phyloP scores from a whole-genome alignment of 2,113 vertebrate genomes.

The Leuciscus idus region DNA sequence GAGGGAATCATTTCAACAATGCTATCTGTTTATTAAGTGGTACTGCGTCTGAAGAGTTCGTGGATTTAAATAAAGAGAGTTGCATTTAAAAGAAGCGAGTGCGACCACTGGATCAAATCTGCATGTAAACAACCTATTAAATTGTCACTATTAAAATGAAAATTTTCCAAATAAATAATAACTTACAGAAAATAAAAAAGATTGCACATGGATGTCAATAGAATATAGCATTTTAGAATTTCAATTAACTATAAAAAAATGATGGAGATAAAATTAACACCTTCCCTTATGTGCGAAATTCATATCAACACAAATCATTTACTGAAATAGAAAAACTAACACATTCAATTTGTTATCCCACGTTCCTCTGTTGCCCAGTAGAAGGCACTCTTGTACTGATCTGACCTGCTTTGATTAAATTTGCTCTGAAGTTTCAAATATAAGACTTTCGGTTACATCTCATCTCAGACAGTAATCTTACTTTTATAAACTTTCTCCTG shows the following conservation, averaged over 20 bases:
- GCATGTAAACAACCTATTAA: neutral
- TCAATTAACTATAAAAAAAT: neutral
- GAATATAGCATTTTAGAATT: neutral
- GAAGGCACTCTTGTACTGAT: conserved; percentile 62
- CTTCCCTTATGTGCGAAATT: neutral
- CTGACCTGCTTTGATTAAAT: conserved; percentile 20
- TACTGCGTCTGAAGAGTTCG: neutral
- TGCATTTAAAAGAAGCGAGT: neutral
- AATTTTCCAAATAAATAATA: neutral
- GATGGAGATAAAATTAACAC: neutral
- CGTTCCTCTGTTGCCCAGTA: conserved; percentile 58
- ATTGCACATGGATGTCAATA: neutral
- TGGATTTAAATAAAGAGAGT: neutral
- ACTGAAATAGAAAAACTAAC: neutral
- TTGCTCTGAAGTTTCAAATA: conserved; percentile 21
- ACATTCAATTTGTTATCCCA: neutral
- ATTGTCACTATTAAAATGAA: too few species aligned
- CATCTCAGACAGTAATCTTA: neutral
- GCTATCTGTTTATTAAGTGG: neutral
- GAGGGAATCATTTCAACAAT: conserved; percentile 11
- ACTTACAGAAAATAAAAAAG: neutral
- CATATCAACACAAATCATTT: neutral
- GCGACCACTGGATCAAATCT: neutral
- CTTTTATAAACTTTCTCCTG: neutral
- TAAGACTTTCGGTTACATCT: neutral